Evolutionary conservation across 2,797 vertebrate species (phyloP).

Genomic region (Chanos chanos): DNA sequence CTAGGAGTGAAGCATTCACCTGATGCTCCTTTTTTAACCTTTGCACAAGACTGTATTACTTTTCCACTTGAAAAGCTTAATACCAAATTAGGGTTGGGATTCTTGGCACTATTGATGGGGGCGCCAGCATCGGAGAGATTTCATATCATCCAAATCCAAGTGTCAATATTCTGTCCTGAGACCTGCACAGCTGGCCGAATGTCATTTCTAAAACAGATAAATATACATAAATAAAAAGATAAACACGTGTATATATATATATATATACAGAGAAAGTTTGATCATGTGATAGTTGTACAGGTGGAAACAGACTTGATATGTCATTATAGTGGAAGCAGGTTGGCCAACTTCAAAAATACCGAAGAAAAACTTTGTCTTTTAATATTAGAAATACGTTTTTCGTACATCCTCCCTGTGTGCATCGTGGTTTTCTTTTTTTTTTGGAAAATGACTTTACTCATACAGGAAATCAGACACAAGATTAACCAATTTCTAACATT

Average conservation of each 20-base stretch:
- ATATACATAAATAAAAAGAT: slow-evolving; percentile 11
- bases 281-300: slow-evolving; percentile 8
- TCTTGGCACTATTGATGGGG: slow-evolving; percentile 54
- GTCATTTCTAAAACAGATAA: slow-evolving; percentile 13
- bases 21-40: slow-evolving; percentile 64
- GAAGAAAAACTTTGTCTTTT: too few species aligned
- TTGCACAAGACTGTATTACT: slow-evolving; percentile 51
- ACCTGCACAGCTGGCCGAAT: slow-evolving; percentile 19
- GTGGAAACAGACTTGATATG: too few species aligned
- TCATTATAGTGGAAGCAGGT: too few species aligned
- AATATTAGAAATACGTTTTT: too few species aligned
- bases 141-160: slow-evolving; percentile 7
- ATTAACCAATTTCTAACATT: slow-evolving; percentile 23
- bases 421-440: too few species aligned
- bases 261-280: slow-evolving; percentile 5
- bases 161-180: slow-evolving; percentile 9
- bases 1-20: slow-evolving; percentile 85
- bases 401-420: too few species aligned
- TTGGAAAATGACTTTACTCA: not conserved
- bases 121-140: slow-evolving; percentile 13
- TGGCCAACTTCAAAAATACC: too few species aligned
- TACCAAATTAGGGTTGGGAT: slow-evolving; percentile 84
- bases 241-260: slow-evolving; percentile 10
- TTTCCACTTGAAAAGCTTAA: slow-evolving; percentile 73
- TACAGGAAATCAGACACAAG: slow-evolving; percentile 6